Evolutionary conservation across 2,113 vertebrate species (phyloP).

Genomic region (Rostratula benghalensis): DNA sequence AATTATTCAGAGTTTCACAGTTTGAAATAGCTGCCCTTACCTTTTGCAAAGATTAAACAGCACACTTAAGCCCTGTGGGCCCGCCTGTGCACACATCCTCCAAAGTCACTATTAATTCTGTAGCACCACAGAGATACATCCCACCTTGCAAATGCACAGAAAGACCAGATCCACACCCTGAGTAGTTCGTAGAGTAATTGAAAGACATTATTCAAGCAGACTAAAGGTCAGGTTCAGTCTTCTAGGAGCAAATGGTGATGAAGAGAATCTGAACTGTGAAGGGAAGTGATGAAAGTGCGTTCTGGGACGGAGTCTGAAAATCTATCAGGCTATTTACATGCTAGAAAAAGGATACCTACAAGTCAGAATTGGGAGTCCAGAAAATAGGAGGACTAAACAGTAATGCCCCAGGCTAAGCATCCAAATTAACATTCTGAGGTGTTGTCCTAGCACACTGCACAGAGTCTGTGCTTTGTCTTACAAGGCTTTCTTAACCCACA

Average conservation of each 20-base stretch:
- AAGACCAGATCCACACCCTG: background rate
- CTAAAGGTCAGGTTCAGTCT: conserved; percentile 6
- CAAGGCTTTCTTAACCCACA: background rate
- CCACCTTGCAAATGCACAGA: background rate
- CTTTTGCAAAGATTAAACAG: conserved; percentile 48
- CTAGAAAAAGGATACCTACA: background rate
- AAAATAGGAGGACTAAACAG: background rate
- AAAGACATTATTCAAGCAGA: conserved; percentile 23
- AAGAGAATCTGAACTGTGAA: background rate
- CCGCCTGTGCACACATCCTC: conserved; percentile 15
- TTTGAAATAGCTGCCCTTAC: conserved; percentile 40
- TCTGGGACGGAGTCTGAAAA: background rate
- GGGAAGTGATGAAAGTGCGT: background rate
- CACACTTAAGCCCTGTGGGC: conserved; percentile 22
- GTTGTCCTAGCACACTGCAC: background rate
- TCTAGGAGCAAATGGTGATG: conserved; percentile 1
- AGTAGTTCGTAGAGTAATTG: background rate
- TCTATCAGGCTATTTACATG: background rate
- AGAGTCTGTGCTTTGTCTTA: background rate
- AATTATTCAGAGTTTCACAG: conserved; percentile 32
- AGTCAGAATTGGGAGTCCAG: background rate
- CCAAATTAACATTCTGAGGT: background rate
- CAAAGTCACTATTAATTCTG: conserved; percentile 48
- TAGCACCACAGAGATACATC: background rate
- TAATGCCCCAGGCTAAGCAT: background rate